Evolutionary conservation across 2,113 vertebrate species (phyloP).

Genomic region (Gallinago paraguaiae): DNA sequence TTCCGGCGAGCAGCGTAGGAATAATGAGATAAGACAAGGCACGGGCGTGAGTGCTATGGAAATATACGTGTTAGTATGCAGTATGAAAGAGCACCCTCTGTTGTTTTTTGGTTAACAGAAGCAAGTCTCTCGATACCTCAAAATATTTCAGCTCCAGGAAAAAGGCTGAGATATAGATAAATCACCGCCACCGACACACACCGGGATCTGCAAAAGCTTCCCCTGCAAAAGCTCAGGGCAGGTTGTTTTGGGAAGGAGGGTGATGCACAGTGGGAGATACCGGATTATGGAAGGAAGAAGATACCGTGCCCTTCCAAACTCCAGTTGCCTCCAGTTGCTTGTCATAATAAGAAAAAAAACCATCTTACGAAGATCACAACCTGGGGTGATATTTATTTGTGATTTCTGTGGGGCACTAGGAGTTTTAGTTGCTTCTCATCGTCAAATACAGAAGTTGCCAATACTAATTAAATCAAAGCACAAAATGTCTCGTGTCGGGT

Average conservation of each 20-base stretch:
- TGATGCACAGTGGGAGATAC: neutral
- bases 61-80: neutral
- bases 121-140: neutral
- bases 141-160: neutral
- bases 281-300: neutral
- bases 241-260: neutral
- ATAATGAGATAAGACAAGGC: constrained; percentile 13
- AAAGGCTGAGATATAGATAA: neutral
- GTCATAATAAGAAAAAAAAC: neutral
- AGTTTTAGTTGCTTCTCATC: neutral
- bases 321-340: neutral
- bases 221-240: neutral
- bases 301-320: neutral
- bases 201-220: neutral
- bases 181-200: neutral
- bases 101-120: constrained; percentile 56
- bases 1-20: neutral
- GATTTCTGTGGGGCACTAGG: neutral
- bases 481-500: constrained; percentile 56
- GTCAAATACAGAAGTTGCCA: constrained; percentile 40
- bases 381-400: neutral
- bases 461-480: constrained; percentile 66
- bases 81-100: constrained; percentile 58
- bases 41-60: neutral
- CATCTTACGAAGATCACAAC: neutral